phyloP scores from a whole-genome alignment of 2,797 vertebrate genomes.

The Gouania willdenowi region DNA sequence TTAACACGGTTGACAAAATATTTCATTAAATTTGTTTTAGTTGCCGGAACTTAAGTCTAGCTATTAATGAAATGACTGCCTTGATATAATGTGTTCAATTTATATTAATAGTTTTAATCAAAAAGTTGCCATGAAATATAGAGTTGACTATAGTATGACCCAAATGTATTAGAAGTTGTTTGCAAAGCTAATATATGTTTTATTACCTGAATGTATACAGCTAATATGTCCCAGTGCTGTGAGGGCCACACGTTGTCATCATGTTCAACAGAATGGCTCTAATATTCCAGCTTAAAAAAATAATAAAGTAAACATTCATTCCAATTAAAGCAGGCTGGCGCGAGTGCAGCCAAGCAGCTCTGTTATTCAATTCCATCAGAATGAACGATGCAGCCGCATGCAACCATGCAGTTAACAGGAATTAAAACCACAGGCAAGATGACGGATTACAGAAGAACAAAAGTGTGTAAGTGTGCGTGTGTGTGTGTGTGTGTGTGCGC shows the following conservation, averaged over 20 bases:
- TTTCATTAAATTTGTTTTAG: too few relatives aligned
- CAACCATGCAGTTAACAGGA: slow-evolving; percentile 82
- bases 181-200: too few relatives aligned
- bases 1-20: too few relatives aligned
- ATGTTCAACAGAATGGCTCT: slow-evolving; percentile 46
- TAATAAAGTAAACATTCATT: slow-evolving; percentile 67
- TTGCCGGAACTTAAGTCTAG: too few relatives aligned
- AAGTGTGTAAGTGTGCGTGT: slow-evolving; percentile 41
- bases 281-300: slow-evolving; percentile 45
- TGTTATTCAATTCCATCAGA: slow-evolving; percentile 83
- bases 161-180: too few relatives aligned
- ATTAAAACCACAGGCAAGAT: slow-evolving; percentile 82
- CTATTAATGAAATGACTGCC: too few relatives aligned
- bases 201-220: too few relatives aligned
- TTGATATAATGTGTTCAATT: too few relatives aligned
- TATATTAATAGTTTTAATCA: too few relatives aligned
- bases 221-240: too few relatives aligned
- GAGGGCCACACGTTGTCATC: slow-evolving; percentile 42
- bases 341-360: slow-evolving; percentile 73
- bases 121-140: too few relatives aligned
- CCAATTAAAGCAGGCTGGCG: slow-evolving; percentile 78
- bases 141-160: too few relatives aligned
- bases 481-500: slow-evolving; percentile 30
- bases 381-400: slow-evolving; percentile 76
- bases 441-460: slow-evolving; percentile 75